A percentile compares a stretch with the other conserved stretches of the same genome.
Conservation (phyloP, 37 sponge, comb jelly and placozoan species). For the Mnemiopsis leidyi region DNA sequence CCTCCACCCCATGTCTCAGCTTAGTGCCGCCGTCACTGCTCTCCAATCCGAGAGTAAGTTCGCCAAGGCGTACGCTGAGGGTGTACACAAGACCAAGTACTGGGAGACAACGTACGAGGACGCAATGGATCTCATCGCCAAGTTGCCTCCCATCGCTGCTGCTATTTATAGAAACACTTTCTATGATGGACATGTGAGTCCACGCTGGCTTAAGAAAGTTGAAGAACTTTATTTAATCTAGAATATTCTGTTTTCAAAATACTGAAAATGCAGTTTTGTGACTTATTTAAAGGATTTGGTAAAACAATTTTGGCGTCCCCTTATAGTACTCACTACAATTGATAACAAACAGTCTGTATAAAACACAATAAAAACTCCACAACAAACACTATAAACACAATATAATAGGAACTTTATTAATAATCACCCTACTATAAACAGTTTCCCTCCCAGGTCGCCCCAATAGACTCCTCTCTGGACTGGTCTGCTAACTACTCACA, state of each 20-base stretch:
- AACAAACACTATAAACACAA: background rate
- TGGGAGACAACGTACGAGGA: slow-evolving; percentile 98
- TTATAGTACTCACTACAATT: no score
- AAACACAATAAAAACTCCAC: background rate
- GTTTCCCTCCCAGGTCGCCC: slow-evolving; percentile 69
- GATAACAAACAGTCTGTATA: no score
- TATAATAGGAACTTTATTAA: background rate
- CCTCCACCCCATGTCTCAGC: slow-evolving; percentile 98
- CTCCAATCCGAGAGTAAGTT: slow-evolving; percentile 97
- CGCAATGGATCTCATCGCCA: slow-evolving; percentile 96
- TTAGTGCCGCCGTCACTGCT: slow-evolving; percentile 90
- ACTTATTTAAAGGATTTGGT: no score
- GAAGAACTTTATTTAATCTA: no score
- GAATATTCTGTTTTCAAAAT: no score
- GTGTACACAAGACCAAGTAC: slow-evolving; percentile 86
- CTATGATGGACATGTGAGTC: slow-evolving; percentile 34
- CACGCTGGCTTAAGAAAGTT: no score
- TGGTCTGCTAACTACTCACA: slow-evolving; percentile 95
- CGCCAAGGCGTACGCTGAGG: slow-evolving; percentile 91
- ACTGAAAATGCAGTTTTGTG: no score
- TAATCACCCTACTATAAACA: background rate
- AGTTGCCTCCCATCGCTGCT: slow-evolving; percentile 91
- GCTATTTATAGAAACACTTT: slow-evolving; percentile 76
- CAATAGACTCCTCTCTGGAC: slow-evolving; percentile 81
- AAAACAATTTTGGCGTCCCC: no score